phyloP scores from a whole-genome alignment of 2,888 invertebrate species.

The Sinohyriopsis cumingii region DNA sequence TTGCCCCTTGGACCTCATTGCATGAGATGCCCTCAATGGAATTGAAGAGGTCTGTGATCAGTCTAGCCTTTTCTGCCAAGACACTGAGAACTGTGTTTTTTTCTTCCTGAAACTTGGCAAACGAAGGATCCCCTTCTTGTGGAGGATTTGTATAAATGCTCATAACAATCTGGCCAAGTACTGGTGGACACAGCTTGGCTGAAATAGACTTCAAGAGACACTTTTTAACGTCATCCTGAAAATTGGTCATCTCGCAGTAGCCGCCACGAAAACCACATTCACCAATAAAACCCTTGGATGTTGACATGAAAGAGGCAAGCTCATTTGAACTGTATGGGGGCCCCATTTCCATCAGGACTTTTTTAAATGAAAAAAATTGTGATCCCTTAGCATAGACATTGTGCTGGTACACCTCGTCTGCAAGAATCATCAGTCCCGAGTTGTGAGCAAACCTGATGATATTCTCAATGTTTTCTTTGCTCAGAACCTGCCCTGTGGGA shows the following conservation, averaged over 20 bases:
- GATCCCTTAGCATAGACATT: conserved; percentile 93
- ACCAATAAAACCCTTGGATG: conserved; percentile 87
- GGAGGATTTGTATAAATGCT: conserved; percentile 94
- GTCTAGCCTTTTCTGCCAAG: conserved; percentile 83
- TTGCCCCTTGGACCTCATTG: conserved; percentile 91
- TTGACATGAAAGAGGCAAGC: conserved; percentile 96
- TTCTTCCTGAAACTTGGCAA: conserved; percentile 75
- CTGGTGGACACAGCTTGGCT: conserved; percentile 94
- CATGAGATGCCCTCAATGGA: conserved; percentile 90
- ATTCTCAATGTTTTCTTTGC: conserved; percentile 88
- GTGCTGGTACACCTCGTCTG: conserved; percentile 87
- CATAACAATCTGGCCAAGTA: conserved; percentile 88
- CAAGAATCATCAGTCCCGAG: conserved; percentile 84
- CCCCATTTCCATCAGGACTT: conserved; percentile 92
- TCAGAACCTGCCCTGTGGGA: conserved; percentile 91
- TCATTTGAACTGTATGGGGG: conserved; percentile 88
- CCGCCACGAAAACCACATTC: conserved; percentile 95
- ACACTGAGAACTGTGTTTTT: conserved; percentile 82
- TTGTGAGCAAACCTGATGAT: conserved; percentile 93
- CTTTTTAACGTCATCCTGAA: conserved; percentile 85
- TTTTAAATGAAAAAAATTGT: conserved; percentile 95
- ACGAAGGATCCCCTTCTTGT: conserved; percentile 86
- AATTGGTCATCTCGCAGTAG: conserved; percentile 91
- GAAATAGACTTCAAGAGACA: conserved; percentile 77
- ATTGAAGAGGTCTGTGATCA: conserved; percentile 92